Conservation (phyloP, 1,140 invertebrate genomes). For the Dendroctonus valens region DNA sequence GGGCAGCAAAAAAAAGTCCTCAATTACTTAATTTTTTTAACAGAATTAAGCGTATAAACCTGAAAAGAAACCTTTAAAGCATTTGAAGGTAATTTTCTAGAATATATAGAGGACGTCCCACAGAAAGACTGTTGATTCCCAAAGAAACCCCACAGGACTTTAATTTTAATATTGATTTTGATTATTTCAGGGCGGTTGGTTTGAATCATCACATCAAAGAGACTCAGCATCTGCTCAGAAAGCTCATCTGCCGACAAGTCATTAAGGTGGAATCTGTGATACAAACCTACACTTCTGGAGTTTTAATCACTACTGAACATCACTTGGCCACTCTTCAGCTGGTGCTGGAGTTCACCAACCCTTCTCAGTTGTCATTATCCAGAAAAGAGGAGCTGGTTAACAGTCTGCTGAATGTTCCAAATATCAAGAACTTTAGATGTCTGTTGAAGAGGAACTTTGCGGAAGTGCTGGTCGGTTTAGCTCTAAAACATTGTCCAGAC, state of each 20-base stretch:
- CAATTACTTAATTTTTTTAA: too few relatives aligned
- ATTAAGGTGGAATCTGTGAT: constrained; percentile 46
- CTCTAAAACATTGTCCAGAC: constrained; percentile 42
- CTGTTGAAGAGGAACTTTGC: constrained; percentile 34
- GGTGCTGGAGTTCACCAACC: constrained; percentile 32
- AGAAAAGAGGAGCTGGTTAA: constrained; percentile 34
- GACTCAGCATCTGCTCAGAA: constrained; percentile 49
- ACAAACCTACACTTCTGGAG: constrained; percentile 49
- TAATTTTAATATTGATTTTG: neutral
- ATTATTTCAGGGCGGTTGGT: constrained; percentile 44
- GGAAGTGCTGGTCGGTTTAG: constrained; percentile 40
- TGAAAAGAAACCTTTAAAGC: neutral
- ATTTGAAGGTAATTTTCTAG: neutral
- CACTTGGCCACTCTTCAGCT: constrained; percentile 50
- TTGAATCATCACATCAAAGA: constrained; percentile 49
- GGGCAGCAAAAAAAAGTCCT: too few relatives aligned
- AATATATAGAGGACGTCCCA: neutral
- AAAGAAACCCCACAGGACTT: neutral
- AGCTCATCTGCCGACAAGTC: constrained; percentile 45
- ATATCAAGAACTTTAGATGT: constrained; percentile 29
- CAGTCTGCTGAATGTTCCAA: constrained; percentile 40
- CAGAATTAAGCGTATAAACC: neutral
- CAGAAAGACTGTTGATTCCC: neutral
- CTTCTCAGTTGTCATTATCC: constrained; percentile 10
- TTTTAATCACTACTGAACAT: constrained; percentile 46